phyloP scores from a whole-genome alignment of 2,888 invertebrate species.

The Pristionchus maxplancki region DNA sequence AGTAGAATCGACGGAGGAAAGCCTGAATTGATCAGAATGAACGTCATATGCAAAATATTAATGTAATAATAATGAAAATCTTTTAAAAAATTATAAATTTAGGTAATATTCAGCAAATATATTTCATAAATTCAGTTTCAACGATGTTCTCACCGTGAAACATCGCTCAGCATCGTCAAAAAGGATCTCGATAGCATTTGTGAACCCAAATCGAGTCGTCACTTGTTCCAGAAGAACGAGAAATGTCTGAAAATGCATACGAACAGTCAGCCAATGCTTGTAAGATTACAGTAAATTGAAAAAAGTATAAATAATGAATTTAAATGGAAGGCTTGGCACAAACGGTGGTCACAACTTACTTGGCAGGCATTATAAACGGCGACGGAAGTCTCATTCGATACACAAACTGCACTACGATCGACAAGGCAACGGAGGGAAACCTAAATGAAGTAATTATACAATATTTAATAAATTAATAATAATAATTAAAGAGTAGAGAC shows the following conservation, averaged over 20 bases:
- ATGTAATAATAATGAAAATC: too few relatives aligned
- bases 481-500: too few relatives aligned
- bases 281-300: not conserved
- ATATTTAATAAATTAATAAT: not conserved
- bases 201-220: not conserved
- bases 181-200: constrained; percentile 22
- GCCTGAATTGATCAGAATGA: not conserved
- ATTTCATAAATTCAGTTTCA: not conserved
- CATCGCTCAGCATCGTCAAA: constrained; percentile 47
- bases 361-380: constrained; percentile 47
- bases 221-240: constrained; percentile 21
- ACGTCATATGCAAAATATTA: too few relatives aligned
- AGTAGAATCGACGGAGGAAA: constrained; percentile 44
- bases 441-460: not conserved
- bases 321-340: too few relatives aligned
- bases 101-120: not conserved
- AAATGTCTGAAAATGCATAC: constrained; percentile 19
- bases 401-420: constrained; percentile 44
- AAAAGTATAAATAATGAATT: not conserved
- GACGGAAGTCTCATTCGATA: constrained; percentile 41
- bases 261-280: not conserved
- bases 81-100: not conserved
- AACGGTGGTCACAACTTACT: not conserved
- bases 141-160: constrained; percentile 9
- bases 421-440: not conserved